A percentile compares a stretch with the other conserved stretches of the same genome.
phyloP scores from a whole-genome alignment of 2,797 vertebrate genomes.

The Tarsius wallacei region DNA sequence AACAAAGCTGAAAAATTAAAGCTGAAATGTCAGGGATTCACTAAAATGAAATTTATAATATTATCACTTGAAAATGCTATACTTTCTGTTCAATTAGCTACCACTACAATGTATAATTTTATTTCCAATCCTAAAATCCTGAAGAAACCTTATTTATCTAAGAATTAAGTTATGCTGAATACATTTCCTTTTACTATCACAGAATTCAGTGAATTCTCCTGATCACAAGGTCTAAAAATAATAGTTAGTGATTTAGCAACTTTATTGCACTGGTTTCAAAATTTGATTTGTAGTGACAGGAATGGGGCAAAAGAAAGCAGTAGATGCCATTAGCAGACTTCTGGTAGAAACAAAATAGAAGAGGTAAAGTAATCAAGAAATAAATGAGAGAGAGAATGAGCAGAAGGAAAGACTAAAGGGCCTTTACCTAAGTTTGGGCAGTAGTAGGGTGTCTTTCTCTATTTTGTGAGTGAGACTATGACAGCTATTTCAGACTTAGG shows the following conservation, averaged over 20 bases:
- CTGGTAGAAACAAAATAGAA: background rate
- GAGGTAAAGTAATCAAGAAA: background rate
- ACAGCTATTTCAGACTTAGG: slow-evolving; percentile 23
- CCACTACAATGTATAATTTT: background rate
- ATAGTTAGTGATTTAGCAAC: background rate
- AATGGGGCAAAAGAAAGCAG: background rate
- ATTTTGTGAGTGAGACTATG: background rate
- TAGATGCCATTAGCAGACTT: background rate
- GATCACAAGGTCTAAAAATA: background rate
- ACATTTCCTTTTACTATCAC: background rate
- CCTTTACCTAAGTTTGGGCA: background rate
- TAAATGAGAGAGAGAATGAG: background rate
- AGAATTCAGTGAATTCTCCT: background rate
- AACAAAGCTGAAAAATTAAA: background rate
- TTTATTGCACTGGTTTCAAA: background rate
- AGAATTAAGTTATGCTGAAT: background rate
- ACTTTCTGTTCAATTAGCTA: background rate
- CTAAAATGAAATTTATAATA: background rate
- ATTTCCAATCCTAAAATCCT: background rate
- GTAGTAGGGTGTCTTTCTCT: background rate
- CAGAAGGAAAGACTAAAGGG: background rate
- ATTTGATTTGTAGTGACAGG: background rate
- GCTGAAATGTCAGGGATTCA: background rate
- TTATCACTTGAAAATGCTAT: background rate
- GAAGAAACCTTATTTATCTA: background rate